Evolutionary conservation across 2,888 invertebrate species (phyloP), one percentile per base, ranked within the genome.

Genomic region (Bursaphelenchus okinawaensis): DNA sequence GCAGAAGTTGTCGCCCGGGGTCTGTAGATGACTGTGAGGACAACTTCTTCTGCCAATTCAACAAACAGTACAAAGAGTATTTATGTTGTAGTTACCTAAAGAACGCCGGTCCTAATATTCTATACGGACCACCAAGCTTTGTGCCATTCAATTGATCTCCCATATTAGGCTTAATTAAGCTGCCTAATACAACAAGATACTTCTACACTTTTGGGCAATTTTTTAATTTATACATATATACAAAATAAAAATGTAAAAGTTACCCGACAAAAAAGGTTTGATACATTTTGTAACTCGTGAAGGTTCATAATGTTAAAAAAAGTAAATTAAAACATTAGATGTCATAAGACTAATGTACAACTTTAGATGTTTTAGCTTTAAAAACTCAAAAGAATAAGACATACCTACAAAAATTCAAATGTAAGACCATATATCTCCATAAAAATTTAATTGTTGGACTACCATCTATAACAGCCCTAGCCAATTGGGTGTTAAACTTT

Each of bases 1-100:
- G 29, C 40, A 20, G 65, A 31, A n/a, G 8, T 23, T 69, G 69
- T 51, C 24, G 20, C 3, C 61, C 68, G 7, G 68, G 62, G 19
- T 60, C 60, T 7, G 40, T 40, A n/a, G 24, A 64, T 26, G 54
- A 60, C 16, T 68, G 68, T 51, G 68, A 69, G 12, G 64, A 69
- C 12, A 31, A 52, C 40, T 69, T 69, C 68, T 69, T 69, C 61
- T 69, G 69, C 26, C 69, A 69, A 52, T 69, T 69, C 62, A 69
- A 68, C 63, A 62, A 61, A 19, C 52, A 69, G 29, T 52, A 40
- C 55, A 66, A 64, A 31, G 29, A 55, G 29, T 69, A 56, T 56
- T 40, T 65, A 26, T 69, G 69, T 51, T 69, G 69, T 62, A 40
- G 40, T 40, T 40, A 40, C 40, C 40, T 40, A 6, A 40, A 40